Base-by-base conservation (phyloP, 2,797 vertebrate species). In the Lepus townsendii region DNA sequence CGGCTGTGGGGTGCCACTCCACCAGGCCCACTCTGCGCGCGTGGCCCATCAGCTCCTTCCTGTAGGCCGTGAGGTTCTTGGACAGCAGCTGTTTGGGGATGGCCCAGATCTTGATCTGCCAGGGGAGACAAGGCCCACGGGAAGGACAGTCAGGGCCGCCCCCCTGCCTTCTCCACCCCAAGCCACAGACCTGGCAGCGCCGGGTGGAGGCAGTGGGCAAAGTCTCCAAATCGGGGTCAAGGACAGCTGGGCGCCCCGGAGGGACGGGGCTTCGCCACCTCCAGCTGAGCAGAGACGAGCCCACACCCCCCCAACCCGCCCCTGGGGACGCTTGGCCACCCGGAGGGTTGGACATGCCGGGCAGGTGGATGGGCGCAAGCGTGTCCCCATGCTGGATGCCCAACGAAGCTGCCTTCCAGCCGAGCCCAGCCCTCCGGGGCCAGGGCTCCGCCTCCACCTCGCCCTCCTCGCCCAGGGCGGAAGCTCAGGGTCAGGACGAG, bases 1-100 rank as follows among this genome's bases (percentile, higher is more conserved):
- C 98, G 1, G 99, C 99, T 0, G 99, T 99, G 14, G 99, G 99
- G 95, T 99, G 99, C 99, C 99, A 99, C 90, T 99, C 99, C 16
- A 99, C 98, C 96, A 99, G 98, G 83, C 99, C 98, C 14, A 99
- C 99, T 91, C 99, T 98, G 97, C 99, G 99, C 8, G 98, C 88
- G 27, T 99, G 99, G 87, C 99, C 99, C 95, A 98, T 96, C 22
- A 99, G 99, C 93, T 99, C 99, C 92, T 99, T 99, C 97, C 97
- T 98, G 0, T 98, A 97, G 79, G 80, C 96, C 1, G 99, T 99
- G 66, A 99, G 97, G 97, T 98, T 99, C 97, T 97, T 99, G 12
- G 98, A 72, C 80, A 99, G 91, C 22, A 99, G 98, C 16, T 98
- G 98, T 95, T 98, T 98, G 78, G 99, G 99, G 96, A 99, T 99